These are phyloP conservation scores for Steinernema feltiae DNA, from an alignment of 1,140 invertebrate species.

Conservation along the genomic window DNA sequence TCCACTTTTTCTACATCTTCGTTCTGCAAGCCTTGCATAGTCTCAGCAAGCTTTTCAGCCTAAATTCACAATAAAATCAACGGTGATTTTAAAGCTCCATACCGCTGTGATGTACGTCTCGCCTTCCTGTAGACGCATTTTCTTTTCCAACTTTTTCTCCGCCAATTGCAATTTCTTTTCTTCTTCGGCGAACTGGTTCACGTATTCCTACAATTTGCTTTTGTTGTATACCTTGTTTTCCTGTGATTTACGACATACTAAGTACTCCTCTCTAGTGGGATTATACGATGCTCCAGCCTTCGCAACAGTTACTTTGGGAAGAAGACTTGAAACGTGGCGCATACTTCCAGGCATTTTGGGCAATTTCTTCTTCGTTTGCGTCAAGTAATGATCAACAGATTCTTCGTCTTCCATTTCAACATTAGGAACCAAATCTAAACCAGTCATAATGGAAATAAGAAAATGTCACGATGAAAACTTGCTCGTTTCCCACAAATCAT, in stretches of 20 bases:
- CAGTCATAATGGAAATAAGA: background rate
- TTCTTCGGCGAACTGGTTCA: slow-evolving; percentile 21
- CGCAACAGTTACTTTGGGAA: slow-evolving; percentile 23
- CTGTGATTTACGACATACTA: too few relatives aligned
- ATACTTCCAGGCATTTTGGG: slow-evolving; percentile 24
- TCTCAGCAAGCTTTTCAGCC: slow-evolving; percentile 10
- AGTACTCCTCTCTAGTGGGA: slow-evolving; percentile 27
- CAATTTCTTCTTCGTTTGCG: slow-evolving; percentile 27
- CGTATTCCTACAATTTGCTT: slow-evolving; percentile 23
- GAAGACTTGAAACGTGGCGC: slow-evolving; percentile 21
- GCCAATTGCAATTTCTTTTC: slow-evolving; percentile 24
- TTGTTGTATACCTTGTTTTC: too few relatives aligned
- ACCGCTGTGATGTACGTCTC: slow-evolving; percentile 15
- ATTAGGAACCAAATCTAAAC: slow-evolving; percentile 20
- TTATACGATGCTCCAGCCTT: slow-evolving; percentile 29
- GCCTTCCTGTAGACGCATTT: slow-evolving; percentile 19
- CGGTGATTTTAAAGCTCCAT: slow-evolving; percentile 11
- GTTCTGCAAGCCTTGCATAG: slow-evolving; percentile 25
- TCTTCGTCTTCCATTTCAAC: slow-evolving; percentile 11
- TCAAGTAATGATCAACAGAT: slow-evolving; percentile 26
- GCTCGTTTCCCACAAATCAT: slow-evolving; percentile 28
- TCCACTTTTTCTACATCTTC: slow-evolving; percentile 24
- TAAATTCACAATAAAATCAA: slow-evolving; percentile 12
- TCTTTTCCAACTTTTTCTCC: slow-evolving; percentile 10
- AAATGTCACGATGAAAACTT: background rate